A percentile compares a stretch with the other conserved stretches of the same genome.
Evolutionary conservation across 2,797 vertebrate species (phyloP).

Genomic region (Pelobates cultripes): DNA sequence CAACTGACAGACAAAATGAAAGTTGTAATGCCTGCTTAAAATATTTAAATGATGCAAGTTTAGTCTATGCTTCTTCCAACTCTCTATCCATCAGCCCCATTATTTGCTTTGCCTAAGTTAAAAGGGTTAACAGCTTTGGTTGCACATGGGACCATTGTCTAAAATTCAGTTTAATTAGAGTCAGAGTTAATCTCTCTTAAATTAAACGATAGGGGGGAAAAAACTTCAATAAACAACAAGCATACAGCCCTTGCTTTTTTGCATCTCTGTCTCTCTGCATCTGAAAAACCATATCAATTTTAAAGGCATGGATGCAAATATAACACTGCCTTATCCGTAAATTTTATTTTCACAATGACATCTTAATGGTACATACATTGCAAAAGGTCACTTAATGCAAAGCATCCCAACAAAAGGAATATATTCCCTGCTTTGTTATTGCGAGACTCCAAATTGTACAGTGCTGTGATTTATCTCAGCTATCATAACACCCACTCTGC

Average conservation of each 20-base stretch:
- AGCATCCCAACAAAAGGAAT: background rate
- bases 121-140: constrained; percentile 28
- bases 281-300: constrained; percentile 9
- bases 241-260: constrained; percentile 18
- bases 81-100: background rate
- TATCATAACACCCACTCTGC: background rate
- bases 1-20: no score
- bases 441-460: background rate
- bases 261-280: background rate
- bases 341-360: constrained; percentile 17
- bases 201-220: constrained; percentile 36
- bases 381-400: constrained; percentile 29
- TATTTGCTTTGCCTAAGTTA: background rate
- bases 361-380: background rate
- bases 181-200: constrained; percentile 31
- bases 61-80: background rate
- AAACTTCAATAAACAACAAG: constrained; percentile 14
- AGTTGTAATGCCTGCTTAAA: no score
- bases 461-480: background rate
- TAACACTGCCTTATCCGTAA: background rate
- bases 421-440: constrained; percentile 11
- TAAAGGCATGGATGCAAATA: background rate
- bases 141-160: constrained; percentile 8
- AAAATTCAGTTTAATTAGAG: constrained; percentile 45
- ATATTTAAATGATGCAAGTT: no score